Percentiles rank a stretch among this genome's conserved stretches.
phyloP scores from a whole-genome alignment of 2,888 invertebrate genomes.

The Bruchidius siliquastri region DNA sequence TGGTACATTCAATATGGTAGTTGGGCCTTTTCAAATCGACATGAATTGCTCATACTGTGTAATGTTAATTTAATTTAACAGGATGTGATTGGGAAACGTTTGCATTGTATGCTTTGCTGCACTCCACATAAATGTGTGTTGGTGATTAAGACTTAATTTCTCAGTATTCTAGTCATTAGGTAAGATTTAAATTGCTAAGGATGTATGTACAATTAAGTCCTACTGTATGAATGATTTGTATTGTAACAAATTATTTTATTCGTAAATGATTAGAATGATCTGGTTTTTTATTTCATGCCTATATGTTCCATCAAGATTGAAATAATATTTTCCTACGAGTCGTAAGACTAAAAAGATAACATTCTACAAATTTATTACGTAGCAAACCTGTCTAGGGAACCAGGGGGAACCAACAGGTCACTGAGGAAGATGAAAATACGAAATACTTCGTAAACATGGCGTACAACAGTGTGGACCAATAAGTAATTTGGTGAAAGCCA shows the following conservation, averaged over 20 bases:
- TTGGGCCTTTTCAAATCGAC: not conserved
- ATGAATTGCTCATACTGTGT: not conserved
- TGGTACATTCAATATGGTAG: too few species aligned
- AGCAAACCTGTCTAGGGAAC: too few species aligned
- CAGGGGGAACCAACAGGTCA: too few species aligned
- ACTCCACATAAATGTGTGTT: not conserved
- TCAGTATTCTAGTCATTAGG: slow-evolving; percentile 44
- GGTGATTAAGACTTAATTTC: slow-evolving; percentile 39
- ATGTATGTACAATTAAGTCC: slow-evolving; percentile 11
- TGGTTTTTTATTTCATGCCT: not conserved
- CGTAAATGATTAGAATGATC: slow-evolving; percentile 17
- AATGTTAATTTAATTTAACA: not conserved
- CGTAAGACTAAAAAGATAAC: too few species aligned
- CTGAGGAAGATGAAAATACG: too few species aligned
- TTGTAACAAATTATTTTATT: slow-evolving; percentile 34
- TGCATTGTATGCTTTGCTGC: not conserved
- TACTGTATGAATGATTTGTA: slow-evolving; percentile 34
- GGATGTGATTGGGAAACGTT: not conserved
- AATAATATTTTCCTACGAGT: too few species aligned
- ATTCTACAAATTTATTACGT: too few species aligned
- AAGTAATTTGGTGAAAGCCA: too few species aligned
- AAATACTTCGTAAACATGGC: too few species aligned
- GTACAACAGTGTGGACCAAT: too few species aligned
- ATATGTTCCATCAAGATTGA: not conserved
- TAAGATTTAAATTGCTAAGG: slow-evolving; percentile 32